Evolutionary conservation across 2,888 invertebrate species (phyloP), one percentile per base, ranked within the genome.

Genomic region (Steinernema carpocapsae): DNA sequence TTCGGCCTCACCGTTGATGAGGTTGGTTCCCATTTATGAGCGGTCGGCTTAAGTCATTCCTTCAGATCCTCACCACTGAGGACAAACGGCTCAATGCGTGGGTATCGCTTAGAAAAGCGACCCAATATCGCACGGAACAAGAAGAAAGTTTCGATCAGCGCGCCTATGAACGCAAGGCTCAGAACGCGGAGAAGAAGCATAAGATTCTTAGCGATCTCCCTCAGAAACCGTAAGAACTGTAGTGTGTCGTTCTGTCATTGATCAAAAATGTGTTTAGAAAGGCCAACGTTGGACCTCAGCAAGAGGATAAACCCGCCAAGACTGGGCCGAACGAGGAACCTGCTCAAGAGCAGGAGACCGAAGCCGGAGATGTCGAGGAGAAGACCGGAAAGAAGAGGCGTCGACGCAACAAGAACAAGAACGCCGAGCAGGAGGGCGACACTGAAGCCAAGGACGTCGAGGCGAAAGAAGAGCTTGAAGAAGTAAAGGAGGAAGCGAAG

Each of bases 51-150:
- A n/a, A n/a, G n/a, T n/a, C n/a, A 48, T n/a, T 32, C 45, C 74
- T 77, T 26, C 86, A 95, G 94, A 95, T 99, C 85, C 90, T 99
- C 74, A 89, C 92, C 82, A 94, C 95, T 0, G 93, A 94, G 86
- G 97, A 97, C 88, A 92, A 92, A 81, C 97, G 97, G 88, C 89
- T 99, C 10, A 97, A 99, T 85, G 92, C 92, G 83, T 99, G 97
- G 99, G 94, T 93, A 82, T 94, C 95, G 0, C 89, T 97, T 3
- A 95, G 94, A 89, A 94, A 93, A 89, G 81, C 82, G 0, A 82
- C 82, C 7, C 76, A 79, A 6, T 86, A 87, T 70, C 79, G 83
- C 6, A 91, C 93, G 0, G 92, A 92, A 4, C 90, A 92, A 74
- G 92, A 92, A 17, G 97, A 97, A 89, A 90, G 91, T 78, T 92